Conservation (phyloP, 1,140 invertebrate species). For the Grapholita molesta region DNA sequence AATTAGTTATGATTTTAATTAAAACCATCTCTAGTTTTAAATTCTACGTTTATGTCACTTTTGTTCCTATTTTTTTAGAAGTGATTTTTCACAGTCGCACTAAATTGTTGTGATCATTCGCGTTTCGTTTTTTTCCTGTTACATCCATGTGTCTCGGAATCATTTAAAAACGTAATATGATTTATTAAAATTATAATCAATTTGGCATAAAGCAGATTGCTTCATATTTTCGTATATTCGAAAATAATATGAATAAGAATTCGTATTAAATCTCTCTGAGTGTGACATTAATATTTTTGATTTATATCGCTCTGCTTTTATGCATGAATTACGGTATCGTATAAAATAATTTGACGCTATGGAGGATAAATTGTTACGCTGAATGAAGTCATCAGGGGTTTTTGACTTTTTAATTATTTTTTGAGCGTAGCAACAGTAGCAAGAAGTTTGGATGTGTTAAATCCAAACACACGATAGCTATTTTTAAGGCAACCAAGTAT, state of each 20-base stretch:
- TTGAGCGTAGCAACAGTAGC: neutral
- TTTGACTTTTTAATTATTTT: slow-evolving; percentile 8
- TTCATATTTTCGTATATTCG: slow-evolving; percentile 56
- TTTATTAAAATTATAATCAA: slow-evolving; percentile 52
- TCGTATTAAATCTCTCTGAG: slow-evolving; percentile 42
- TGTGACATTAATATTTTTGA: slow-evolving; percentile 40
- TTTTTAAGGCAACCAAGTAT: too few relatives aligned
- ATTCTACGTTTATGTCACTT: neutral
- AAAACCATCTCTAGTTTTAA: neutral
- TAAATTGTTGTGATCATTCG: neutral
- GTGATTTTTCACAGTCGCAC: neutral
- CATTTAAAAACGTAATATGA: slow-evolving; percentile 42
- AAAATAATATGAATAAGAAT: too few relatives aligned
- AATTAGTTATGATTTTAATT: slow-evolving; percentile 14
- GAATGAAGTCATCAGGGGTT: slow-evolving; percentile 3
- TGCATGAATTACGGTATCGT: slow-evolving; percentile 4
- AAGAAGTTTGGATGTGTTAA: neutral
- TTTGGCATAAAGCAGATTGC: slow-evolving; percentile 46
- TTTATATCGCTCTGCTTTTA: slow-evolving; percentile 32
- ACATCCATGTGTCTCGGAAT: slow-evolving; percentile 27
- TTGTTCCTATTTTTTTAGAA: neutral
- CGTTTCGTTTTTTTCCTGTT: neutral
- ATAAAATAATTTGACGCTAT: neutral
- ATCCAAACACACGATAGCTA: neutral
- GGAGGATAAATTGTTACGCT: neutral